A percentile compares a stretch with the other conserved stretches of the same genome.
Conservation (phyloP, 2,113 vertebrate genomes). For the Hiodon alosoides region DNA sequence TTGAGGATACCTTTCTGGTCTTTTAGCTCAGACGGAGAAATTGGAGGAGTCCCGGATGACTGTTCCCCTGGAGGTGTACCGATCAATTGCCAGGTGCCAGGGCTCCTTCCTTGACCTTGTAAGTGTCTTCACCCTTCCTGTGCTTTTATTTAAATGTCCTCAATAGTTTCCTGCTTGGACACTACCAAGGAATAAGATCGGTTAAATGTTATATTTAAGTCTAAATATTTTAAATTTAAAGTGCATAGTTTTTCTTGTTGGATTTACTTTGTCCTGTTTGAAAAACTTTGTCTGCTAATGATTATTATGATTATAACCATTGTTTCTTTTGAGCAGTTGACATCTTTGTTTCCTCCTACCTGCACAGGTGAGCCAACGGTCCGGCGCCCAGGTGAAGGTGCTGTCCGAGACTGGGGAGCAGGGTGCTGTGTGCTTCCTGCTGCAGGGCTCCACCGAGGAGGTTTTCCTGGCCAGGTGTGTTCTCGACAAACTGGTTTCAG, state of each 20-base stretch:
- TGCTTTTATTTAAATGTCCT: background rate
- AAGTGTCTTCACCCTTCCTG: conserved; percentile 27
- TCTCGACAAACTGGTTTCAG: conserved; percentile 65
- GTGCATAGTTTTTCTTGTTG: too few species aligned
- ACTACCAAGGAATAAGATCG: background rate
- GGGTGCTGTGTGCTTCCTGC: conserved; percentile 52
- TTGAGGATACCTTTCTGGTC: background rate
- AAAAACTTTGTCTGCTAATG: too few species aligned
- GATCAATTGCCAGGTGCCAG: conserved; percentile 54
- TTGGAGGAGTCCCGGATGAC: conserved; percentile 47
- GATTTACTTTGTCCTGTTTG: too few species aligned
- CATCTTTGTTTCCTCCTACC: conserved; percentile 8
- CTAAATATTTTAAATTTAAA: too few species aligned
- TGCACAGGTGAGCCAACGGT: conserved; percentile 67
- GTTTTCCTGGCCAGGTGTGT: conserved; percentile 71
- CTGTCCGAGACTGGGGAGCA: conserved; percentile 42
- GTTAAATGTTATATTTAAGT: too few species aligned
- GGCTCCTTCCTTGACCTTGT: conserved; percentile 57
- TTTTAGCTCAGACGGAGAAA: conserved; percentile 36
- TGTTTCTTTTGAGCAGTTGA: background rate
- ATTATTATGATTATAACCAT: background rate
- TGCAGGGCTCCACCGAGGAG: conserved; percentile 73
- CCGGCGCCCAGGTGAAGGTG: conserved; percentile 64
- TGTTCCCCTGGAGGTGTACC: conserved; percentile 56
- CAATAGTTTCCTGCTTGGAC: background rate